Percentiles rank a stretch among this genome's conserved stretches.
These are phyloP conservation scores for Dinocampus coccinellae DNA, from an alignment of 2,888 invertebrate species.

Conservation along the genomic window DNA sequence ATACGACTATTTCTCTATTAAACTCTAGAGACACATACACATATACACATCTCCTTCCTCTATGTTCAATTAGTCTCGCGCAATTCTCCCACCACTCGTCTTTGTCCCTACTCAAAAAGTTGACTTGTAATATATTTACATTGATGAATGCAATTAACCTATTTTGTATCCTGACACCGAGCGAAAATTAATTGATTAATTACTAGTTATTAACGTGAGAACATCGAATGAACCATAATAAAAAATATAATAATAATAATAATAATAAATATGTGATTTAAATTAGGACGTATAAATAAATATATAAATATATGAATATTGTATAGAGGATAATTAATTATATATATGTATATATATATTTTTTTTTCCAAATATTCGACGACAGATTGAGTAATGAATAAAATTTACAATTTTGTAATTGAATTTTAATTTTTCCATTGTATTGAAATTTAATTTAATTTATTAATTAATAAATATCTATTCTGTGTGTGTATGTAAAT, in stretches of 20 bases:
- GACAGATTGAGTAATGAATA: not conserved
- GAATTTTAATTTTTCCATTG: not conserved
- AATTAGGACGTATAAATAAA: too few species aligned
- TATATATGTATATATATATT: too few species aligned
- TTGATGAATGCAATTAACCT: constrained; percentile 49
- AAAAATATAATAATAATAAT: not conserved
- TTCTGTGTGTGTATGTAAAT: too few species aligned
- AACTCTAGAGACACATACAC: too few species aligned
- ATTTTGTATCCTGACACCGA: constrained; percentile 38
- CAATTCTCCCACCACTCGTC: constrained; percentile 16
- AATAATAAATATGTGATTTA: not conserved
- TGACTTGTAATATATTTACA: constrained; percentile 27
- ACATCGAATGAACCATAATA: not conserved
- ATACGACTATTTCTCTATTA: too few species aligned
- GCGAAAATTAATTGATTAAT: constrained; percentile 52
- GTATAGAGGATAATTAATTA: not conserved
- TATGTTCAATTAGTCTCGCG: not conserved
- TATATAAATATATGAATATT: too few species aligned
- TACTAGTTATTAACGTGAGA: constrained; percentile 37
- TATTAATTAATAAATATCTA: not conserved
- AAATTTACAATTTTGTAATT: not conserved
- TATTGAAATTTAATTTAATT: not conserved
- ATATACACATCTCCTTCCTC: not conserved
- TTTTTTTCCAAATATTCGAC: not conserved
- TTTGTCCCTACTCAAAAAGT: constrained; percentile 1